Conservation (phyloP, 92 coral and sea anemone species). For the Diadumene lineata region DNA sequence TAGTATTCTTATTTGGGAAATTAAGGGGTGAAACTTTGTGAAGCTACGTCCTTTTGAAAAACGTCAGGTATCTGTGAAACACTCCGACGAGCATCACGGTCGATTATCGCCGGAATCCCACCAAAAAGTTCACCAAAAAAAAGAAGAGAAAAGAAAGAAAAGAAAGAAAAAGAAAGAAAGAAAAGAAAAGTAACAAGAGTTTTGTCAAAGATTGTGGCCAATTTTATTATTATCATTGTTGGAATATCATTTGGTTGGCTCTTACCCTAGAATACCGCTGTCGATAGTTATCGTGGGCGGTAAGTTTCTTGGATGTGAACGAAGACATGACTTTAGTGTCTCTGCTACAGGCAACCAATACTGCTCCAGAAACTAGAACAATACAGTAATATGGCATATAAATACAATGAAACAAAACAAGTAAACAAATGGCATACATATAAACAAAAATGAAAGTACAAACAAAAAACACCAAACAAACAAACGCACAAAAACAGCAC, state of each 20-base stretch:
- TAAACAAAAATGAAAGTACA: too few species aligned
- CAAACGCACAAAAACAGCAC: too few species aligned
- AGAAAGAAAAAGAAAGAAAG: too few species aligned
- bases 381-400: neutral
- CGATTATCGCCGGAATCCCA: too few species aligned
- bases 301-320: conserved; percentile 93
- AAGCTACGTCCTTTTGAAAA: too few species aligned
- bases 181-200: neutral
- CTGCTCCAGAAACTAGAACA: conserved; percentile 70
- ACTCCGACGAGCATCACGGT: too few species aligned
- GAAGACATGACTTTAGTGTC: conserved; percentile 75
- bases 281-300: conserved; percentile 83
- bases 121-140: too few species aligned
- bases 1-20: too few species aligned
- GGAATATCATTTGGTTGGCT: neutral
- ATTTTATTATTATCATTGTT: neutral
- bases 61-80: too few species aligned
- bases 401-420: neutral
- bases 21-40: too few species aligned
- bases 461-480: too few species aligned
- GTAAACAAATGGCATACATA: neutral
- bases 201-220: neutral
- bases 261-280: conserved; percentile 88
- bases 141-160: too few species aligned
- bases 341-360: conserved; percentile 88